These are phyloP conservation scores for Holocentrus rufus DNA, from an alignment of 2,797 vertebrate genomes.

Conservation along the genomic window DNA sequence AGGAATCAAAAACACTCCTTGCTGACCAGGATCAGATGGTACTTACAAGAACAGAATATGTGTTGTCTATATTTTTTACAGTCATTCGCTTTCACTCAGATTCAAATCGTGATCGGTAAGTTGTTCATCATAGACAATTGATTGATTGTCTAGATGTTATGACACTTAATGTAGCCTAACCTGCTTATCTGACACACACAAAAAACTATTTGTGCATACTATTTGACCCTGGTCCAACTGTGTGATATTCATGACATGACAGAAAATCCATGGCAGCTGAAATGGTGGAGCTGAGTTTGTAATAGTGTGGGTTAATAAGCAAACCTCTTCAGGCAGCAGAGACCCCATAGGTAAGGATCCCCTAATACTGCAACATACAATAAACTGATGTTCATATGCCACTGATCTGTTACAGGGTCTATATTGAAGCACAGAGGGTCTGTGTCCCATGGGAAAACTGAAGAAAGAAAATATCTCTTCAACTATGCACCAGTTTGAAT, in stretches of 20 bases:
- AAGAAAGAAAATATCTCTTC: background rate
- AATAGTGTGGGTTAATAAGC: background rate
- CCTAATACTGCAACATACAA: background rate
- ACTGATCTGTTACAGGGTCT: background rate
- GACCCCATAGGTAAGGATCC: background rate
- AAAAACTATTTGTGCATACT: too few relatives aligned
- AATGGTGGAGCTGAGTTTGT: background rate
- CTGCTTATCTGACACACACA: too few relatives aligned
- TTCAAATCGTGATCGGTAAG: background rate
- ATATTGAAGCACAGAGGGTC: background rate
- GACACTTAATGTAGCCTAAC: too few relatives aligned
- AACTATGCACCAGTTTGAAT: background rate
- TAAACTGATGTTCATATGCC: background rate
- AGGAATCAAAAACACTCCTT: too few relatives aligned
- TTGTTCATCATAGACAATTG: background rate
- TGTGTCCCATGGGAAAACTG: background rate
- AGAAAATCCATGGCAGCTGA: background rate
- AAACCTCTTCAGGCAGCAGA: too few relatives aligned
- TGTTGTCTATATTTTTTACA: too few relatives aligned
- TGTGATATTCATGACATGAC: conserved; percentile 6
- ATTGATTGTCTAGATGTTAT: background rate
- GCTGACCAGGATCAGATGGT: too few relatives aligned
- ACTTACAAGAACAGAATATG: too few relatives aligned
- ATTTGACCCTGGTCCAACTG: too few relatives aligned
- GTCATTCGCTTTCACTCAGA: too few relatives aligned